Conservation (phyloP, 2,797 vertebrate genomes). For the Ara ararauna region DNA sequence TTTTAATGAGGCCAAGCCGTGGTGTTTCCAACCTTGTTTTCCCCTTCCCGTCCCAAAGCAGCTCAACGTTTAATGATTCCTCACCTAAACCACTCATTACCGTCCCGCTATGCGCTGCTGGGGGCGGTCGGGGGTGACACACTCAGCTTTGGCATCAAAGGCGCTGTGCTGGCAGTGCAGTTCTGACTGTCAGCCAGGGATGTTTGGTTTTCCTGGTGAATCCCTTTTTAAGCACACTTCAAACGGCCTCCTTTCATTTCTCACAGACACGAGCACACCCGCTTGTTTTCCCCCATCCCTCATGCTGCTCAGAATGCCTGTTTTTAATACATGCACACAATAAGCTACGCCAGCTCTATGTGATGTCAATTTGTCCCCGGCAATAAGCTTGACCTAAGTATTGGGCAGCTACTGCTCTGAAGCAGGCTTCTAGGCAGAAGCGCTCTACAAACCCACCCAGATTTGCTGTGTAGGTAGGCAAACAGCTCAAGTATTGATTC, state of each 20-base stretch:
- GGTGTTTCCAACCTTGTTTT: neutral
- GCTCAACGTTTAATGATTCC: neutral
- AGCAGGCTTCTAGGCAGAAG: neutral
- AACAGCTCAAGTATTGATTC: neutral
- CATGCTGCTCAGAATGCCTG: neutral
- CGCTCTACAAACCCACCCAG: rapidly evolving
- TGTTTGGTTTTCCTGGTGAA: neutral
- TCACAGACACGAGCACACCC: neutral
- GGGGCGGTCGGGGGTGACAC: neutral
- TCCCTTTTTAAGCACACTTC: slow-evolving; percentile 47
- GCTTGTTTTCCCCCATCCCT: neutral
- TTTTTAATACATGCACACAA: neutral
- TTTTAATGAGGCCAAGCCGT: neutral
- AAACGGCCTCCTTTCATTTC: neutral
- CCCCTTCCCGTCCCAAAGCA: neutral
- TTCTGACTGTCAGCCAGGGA: slow-evolving; percentile 31
- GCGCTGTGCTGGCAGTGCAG: slow-evolving; percentile 7
- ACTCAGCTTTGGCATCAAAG: slow-evolving; percentile 44
- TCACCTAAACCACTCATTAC: neutral
- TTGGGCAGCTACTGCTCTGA: rapidly evolving
- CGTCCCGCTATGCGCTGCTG: neutral
- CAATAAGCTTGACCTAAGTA: neutral
- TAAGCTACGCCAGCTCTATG: neutral
- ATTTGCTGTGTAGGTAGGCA: neutral
- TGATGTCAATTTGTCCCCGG: neutral